Evolutionary conservation across 1,140 invertebrate species (phyloP), one percentile per base, ranked within the genome.

Genomic region (Papilio aristodemus): DNA sequence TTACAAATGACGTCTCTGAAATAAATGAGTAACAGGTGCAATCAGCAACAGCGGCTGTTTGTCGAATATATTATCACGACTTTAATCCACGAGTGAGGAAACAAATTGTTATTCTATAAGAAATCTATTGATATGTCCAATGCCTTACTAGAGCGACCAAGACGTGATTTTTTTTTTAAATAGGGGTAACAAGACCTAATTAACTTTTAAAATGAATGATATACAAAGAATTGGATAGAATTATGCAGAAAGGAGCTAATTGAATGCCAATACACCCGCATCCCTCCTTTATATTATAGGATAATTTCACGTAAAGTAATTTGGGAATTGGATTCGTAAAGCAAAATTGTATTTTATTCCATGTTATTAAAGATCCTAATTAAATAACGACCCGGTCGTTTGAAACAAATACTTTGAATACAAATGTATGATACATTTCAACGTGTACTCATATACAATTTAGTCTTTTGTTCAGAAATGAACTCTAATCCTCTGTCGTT

Each of bases 221-320:
- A n/a, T n/a, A n/a, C n/a, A n/a, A n/a, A n/a, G n/a, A n/a, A n/a
- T n/a, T n/a, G n/a, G n/a, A n/a, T n/a, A n/a, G n/a, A n/a, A n/a
- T n/a, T n/a, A n/a, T n/a, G n/a, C 46, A 22, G 22, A 19, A 54
- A 54, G 11, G 19, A 54, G 11, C 19, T 54, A 54, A 54, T 25
- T 54, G 46, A 50, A 50, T 54, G 46, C 19, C 9, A 54, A 54
- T 54, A 54, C 14, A 46, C 46, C 43, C 43, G 43, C 43, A 46
- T 46, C 14, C 22, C 46, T 54, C 2, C 27, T 32, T 32, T 32
- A 32, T 32, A 32, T 46, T 46, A 19, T 11, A 54, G 46, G 46
- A 22, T 54, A 10, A 25, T 54, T 25, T 54, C 22, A 54, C 46
- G 46, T 54, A 54, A 54, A 19, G 19, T 54, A 54, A 54, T 54